A percentile compares a stretch with the other conserved stretches of the same genome.
These are phyloP conservation scores for Chironomus tepperi DNA, from an alignment of 1,140 invertebrate species.

Conservation along the genomic window DNA sequence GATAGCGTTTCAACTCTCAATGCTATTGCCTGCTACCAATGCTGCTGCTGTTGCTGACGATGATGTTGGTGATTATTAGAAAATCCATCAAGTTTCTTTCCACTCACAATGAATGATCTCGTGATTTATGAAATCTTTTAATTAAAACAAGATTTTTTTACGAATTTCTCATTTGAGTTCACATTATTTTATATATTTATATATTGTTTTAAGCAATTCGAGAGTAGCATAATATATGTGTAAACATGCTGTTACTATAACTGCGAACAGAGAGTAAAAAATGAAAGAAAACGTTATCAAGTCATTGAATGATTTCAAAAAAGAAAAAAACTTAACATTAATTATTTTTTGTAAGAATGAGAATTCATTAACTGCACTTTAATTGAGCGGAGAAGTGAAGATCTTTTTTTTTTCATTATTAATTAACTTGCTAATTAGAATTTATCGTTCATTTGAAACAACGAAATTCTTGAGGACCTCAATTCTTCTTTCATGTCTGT, in stretches of 20 bases:
- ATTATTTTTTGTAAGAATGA: neutral
- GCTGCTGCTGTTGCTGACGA: no score
- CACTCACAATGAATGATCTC: neutral
- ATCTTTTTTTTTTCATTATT: no score
- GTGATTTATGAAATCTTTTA: constrained; percentile 5
- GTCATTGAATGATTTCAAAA: neutral
- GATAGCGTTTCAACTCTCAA: no score
- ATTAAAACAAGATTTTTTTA: neutral
- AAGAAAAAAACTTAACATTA: no score
- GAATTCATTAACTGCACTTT: constrained; percentile 14
- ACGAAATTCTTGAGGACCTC: no score
- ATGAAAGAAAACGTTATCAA: neutral
- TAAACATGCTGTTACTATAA: neutral
- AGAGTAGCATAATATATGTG: neutral
- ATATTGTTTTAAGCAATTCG: no score
- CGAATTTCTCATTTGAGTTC: neutral
- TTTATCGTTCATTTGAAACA: no score
- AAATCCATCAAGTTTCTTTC: neutral
- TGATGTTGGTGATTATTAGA: no score
- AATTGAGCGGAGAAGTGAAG: neutral
- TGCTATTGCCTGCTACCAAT: no score
- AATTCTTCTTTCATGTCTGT: no score
- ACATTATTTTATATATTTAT: no score
- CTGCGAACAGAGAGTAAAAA: neutral
- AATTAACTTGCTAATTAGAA: no score